Percentiles rank a stretch among this genome's conserved stretches.
phyloP scores from a whole-genome alignment of 2,888 invertebrate genomes.

The Pseudanteris insignis region DNA sequence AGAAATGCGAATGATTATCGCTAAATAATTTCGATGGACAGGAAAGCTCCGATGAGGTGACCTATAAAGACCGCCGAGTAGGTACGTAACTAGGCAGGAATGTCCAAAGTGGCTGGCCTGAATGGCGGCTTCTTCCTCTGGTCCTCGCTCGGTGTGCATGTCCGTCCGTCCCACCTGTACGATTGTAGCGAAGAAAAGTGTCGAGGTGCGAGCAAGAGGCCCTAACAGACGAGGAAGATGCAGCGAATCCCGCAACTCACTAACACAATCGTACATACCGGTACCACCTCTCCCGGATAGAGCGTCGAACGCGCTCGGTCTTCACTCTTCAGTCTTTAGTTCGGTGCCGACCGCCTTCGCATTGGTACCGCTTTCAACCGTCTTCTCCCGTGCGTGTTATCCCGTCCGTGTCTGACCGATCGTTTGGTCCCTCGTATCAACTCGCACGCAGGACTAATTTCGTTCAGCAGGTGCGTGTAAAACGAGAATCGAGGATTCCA shows the following conservation, averaged over 20 bases:
- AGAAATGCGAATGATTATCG: conserved; percentile 8
- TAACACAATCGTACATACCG: conserved; percentile 34
- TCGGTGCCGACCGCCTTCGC: conserved; percentile 58
- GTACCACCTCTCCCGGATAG: conserved; percentile 46
- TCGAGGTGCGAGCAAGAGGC: conserved; percentile 35
- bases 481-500: no score
- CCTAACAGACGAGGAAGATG: conserved; percentile 25
- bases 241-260: conserved; percentile 17
- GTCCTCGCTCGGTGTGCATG: no score
- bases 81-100: conserved; percentile 43
- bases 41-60: conserved; percentile 36
- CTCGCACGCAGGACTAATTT: no score
- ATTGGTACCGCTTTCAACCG: conserved; percentile 41
- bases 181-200: no score
- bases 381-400: conserved; percentile 13
- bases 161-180: conserved; percentile 33
- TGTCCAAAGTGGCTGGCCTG: conserved; percentile 40
- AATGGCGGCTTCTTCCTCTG: conserved; percentile 36
- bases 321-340: conserved; percentile 63
- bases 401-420: conserved; percentile 4
- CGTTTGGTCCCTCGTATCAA: background rate
- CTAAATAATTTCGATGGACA: conserved; percentile 9
- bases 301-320: conserved; percentile 49
- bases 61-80: conserved; percentile 46
- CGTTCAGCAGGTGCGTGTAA: no score